These are phyloP conservation scores for Drosophila nannoptera DNA, from an alignment of 1,140 invertebrate species.

Conservation along the genomic window DNA sequence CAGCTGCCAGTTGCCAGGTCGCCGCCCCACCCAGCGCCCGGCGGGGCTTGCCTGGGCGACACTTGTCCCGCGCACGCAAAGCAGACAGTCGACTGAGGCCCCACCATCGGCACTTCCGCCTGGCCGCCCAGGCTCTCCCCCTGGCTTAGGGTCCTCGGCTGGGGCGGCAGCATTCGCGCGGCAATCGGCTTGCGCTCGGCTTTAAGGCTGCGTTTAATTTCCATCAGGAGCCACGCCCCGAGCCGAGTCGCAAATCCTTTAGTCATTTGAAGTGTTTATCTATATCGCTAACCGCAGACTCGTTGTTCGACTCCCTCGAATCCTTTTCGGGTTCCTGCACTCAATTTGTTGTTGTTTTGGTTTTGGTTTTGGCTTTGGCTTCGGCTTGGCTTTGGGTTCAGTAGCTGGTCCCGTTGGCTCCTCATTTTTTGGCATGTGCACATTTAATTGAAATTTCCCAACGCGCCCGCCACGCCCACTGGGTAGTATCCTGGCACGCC, in stretches of 20 bases:
- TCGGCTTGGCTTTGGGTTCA: neutral
- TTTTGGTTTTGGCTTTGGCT: slow-evolving; percentile 35
- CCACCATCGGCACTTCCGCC: slow-evolving; percentile 13
- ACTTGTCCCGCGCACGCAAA: slow-evolving; percentile 63
- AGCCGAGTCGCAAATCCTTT: slow-evolving; percentile 60
- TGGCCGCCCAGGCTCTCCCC: slow-evolving; percentile 15
- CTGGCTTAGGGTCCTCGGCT: slow-evolving; percentile 9
- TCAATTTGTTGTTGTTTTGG: slow-evolving; percentile 47
- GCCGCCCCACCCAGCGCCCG: neutral
- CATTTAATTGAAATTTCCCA: slow-evolving; percentile 75
- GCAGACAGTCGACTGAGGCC: slow-evolving; percentile 64
- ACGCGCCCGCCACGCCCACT: slow-evolving; percentile 62
- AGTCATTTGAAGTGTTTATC: slow-evolving; percentile 71
- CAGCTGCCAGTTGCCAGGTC: slow-evolving; percentile 49
- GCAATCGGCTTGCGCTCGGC: slow-evolving; percentile 27
- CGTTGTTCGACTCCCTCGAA: slow-evolving; percentile 23
- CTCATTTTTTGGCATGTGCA: slow-evolving; percentile 68
- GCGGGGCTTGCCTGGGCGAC: slow-evolving; percentile 9
- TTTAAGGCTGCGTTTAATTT: slow-evolving; percentile 61
- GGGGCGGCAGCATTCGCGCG: neutral
- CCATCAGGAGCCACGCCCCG: slow-evolving; percentile 58
- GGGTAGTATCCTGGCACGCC: slow-evolving; percentile 26
- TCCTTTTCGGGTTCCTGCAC: slow-evolving; percentile 24
- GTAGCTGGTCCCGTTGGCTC: slow-evolving; percentile 23
- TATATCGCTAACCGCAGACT: slow-evolving; percentile 65